Conservation (phyloP, 2,113 vertebrate species). For the Pampusana beccarii region DNA sequence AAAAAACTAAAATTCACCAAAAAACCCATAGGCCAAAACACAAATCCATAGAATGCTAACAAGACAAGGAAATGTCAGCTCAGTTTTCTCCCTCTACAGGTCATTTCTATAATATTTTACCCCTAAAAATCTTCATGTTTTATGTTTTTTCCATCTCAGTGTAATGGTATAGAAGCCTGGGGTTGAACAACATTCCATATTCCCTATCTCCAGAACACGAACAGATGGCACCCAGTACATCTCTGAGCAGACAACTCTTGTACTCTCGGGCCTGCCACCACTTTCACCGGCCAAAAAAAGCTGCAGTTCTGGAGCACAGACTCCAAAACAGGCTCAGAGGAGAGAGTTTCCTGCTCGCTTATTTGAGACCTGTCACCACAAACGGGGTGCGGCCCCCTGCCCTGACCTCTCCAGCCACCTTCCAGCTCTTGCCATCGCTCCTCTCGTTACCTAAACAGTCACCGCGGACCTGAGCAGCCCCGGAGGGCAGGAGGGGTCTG, state of each 20-base stretch:
- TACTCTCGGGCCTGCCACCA: background rate
- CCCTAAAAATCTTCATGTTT: background rate
- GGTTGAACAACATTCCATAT: background rate
- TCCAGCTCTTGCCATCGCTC: background rate
- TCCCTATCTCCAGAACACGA: background rate
- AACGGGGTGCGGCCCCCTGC: background rate
- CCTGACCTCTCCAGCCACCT: background rate
- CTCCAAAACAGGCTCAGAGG: background rate
- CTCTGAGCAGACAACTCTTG: background rate
- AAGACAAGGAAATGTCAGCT: background rate
- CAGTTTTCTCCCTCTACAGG: background rate
- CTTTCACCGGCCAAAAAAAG: background rate
- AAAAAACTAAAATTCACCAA: background rate
- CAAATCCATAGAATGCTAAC: rapidly evolving
- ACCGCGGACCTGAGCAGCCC: background rate
- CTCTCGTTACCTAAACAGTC: background rate
- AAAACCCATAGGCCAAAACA: rapidly evolving
- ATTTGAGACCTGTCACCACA: background rate
- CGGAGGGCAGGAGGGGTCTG: background rate
- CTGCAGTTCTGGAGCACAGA: background rate
- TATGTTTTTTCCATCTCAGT: background rate
- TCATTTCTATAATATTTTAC: background rate
- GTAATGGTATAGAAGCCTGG: background rate
- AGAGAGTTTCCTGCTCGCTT: background rate
- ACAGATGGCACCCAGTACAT: background rate